Base-by-base conservation (phyloP, 2,888 invertebrate genomes). In the Xestobium rufovillosum region DNA sequence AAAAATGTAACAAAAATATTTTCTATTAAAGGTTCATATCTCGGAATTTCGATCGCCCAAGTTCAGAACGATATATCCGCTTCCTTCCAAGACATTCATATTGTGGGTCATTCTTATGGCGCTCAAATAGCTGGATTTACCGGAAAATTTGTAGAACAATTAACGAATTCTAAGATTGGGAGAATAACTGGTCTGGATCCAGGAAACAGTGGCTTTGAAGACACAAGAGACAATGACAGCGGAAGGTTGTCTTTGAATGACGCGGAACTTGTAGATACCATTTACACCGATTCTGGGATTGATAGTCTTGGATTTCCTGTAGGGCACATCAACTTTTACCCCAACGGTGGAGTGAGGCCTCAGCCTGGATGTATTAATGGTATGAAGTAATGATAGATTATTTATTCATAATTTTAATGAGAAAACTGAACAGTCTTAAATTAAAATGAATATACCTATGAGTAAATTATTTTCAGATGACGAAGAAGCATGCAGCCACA, bases 261-360 rank as follows among this genome's bases (percentile, higher is more conserved):
- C 11, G 78, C 72, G 0, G 57, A 66, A 3, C 73, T 75, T 49
- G 77, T 78, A 0, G 76, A 76, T 55, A 69, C 72, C 0, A 69
- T 75, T 43, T 78, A 78, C 52, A 77, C 77, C 3, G 75, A 75
- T 43, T 70, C 70, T 26, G 76, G 74, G 40, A 35, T 57, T 43
- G 53, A 55, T 38, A 55, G 72, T n/a, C n/a, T n/a, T n/a, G n/a
- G n/a, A n/a, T n/a, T n/a, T n/a, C n/a, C n/a, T n/a, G n/a, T n/a
- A n/a, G 76, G 72, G 13, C 73, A 74, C 41, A 65, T 66, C 0
- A 77, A 78, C 48, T 75, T 76, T 57, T 75, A 69, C 49, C 69
- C 75, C 6, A 75, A 77, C 44, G 70, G 71, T 4, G 77, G 76
- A 0, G 57, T 55, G 25, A 52, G 55, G 4, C 63, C 67, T 6